These are phyloP conservation scores for Grus americana DNA, from an alignment of 2,113 vertebrate genomes.

Conservation along the genomic window DNA sequence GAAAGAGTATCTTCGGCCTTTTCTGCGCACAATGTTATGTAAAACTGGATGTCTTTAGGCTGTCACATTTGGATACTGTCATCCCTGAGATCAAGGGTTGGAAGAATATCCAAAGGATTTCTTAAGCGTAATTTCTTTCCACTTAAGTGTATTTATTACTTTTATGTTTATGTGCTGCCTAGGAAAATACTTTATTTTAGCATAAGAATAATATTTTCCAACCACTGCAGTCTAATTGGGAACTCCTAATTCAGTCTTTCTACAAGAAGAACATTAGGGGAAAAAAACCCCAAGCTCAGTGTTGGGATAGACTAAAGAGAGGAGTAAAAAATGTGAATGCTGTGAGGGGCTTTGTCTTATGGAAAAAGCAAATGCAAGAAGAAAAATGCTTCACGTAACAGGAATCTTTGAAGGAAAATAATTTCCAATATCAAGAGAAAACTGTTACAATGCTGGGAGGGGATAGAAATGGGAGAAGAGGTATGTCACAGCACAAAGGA, in stretches of 20 bases:
- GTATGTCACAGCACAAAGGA: background rate
- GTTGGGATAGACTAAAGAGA: background rate
- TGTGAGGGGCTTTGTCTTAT: background rate
- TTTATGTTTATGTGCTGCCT: constrained; percentile 37
- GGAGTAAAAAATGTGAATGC: background rate
- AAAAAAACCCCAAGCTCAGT: background rate
- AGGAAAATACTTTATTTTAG: constrained; percentile 55
- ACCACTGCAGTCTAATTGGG: constrained; percentile 31
- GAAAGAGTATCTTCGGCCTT: background rate
- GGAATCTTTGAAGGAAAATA: background rate
- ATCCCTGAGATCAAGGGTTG: constrained; percentile 13
- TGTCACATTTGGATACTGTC: constrained; percentile 22
- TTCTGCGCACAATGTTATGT: background rate
- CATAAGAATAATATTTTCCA: constrained; percentile 50
- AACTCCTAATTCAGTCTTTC: constrained; percentile 36
- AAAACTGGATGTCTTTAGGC: background rate
- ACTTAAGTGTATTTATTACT: constrained; percentile 51
- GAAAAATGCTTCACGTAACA: background rate
- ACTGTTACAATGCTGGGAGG: background rate
- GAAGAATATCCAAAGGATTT: constrained; percentile 29
- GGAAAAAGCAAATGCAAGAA: background rate
- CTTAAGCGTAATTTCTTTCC: constrained; percentile 36
- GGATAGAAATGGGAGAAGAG: background rate
- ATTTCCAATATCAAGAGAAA: background rate
- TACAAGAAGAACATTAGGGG: background rate